Conservation (phyloP, 2,888 invertebrate genomes). For the Spodoptera picta region DNA sequence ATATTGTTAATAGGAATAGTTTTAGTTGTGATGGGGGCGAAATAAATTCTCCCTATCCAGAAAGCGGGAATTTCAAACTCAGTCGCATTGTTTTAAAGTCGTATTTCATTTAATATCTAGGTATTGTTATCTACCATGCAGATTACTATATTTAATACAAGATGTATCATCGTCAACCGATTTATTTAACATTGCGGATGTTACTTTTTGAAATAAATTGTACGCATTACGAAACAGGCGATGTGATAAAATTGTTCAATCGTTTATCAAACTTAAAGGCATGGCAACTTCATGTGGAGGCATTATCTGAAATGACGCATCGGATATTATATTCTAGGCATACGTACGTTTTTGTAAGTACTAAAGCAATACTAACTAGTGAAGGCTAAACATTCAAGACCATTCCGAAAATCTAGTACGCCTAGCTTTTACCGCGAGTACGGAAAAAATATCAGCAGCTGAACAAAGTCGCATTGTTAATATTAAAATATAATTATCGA, state of each 20-base stretch:
- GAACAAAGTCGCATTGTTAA: conserved; percentile 65
- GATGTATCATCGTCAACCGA: too few species aligned
- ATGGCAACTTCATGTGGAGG: conserved; percentile 15
- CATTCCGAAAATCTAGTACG: conserved; percentile 26
- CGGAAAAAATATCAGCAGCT: conserved; percentile 54
- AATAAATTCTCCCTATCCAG: background rate
- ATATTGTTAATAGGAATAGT: conserved; percentile 24
- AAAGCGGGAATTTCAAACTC: conserved; percentile 4
- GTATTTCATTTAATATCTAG: conserved; percentile 1
- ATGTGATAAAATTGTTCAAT: conserved; percentile 36
- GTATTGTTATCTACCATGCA: too few species aligned
- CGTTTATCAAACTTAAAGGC: conserved; percentile 41
- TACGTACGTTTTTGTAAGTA: conserved; percentile 14
- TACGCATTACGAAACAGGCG: background rate
- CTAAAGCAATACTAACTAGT: conserved; percentile 8
- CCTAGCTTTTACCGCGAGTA: conserved; percentile 18
- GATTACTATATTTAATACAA: too few species aligned
- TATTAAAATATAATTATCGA: conserved; percentile 44
- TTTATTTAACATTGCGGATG: too few species aligned
- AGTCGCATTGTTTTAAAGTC: background rate
- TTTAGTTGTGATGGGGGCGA: conserved; percentile 4
- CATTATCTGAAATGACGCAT: conserved; percentile 57
- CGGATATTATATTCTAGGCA: conserved; percentile 26
- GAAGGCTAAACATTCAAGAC: conserved; percentile 23
- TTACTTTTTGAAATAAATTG: background rate